Evolutionary conservation across 2,797 vertebrate species (phyloP).

Genomic region (Etheostoma nigrum): DNA sequence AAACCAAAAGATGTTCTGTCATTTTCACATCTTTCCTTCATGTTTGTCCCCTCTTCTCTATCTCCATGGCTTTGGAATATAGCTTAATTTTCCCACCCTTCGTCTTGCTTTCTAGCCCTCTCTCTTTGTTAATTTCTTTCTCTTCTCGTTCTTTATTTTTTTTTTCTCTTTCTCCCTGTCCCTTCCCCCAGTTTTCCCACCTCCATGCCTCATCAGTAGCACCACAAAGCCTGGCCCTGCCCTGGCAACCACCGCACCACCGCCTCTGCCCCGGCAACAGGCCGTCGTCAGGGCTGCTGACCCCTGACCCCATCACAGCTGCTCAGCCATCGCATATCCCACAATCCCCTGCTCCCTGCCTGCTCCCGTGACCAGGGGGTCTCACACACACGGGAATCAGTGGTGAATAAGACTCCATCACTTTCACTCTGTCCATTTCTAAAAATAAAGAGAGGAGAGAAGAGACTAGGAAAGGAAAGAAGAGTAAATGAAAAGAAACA

Average conservation of each 20-base stretch:
- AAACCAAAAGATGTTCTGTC: not conserved
- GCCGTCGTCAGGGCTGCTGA: constrained; percentile 65
- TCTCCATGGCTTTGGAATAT: not conserved
- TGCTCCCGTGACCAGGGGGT: constrained; percentile 68
- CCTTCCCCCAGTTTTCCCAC: constrained; percentile 77
- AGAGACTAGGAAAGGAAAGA: not conserved
- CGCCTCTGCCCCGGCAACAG: constrained; percentile 71
- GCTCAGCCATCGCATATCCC: constrained; percentile 68
- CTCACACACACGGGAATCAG: constrained; percentile 38
- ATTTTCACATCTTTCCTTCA: not conserved
- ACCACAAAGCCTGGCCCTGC: constrained; percentile 50
- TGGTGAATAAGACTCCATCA: constrained; percentile 30
- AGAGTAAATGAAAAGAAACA: too few species aligned
- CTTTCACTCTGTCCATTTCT: constrained; percentile 26
- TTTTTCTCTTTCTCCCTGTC: constrained; percentile 44
- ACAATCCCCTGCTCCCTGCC: constrained; percentile 67
- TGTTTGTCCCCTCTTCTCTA: not conserved
- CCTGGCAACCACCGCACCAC: constrained; percentile 56
- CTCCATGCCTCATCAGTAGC: constrained; percentile 59
- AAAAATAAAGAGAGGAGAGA: not conserved
- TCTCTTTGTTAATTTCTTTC: constrained; percentile 54
- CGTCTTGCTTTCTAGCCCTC: constrained; percentile 47
- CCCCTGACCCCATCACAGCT: constrained; percentile 76
- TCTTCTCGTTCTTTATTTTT: constrained; percentile 38
- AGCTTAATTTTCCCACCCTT: constrained; percentile 56